These are phyloP conservation scores for Scaptomyza flava DNA, from an alignment of 2,888 invertebrate genomes.

Conservation along the genomic window DNA sequence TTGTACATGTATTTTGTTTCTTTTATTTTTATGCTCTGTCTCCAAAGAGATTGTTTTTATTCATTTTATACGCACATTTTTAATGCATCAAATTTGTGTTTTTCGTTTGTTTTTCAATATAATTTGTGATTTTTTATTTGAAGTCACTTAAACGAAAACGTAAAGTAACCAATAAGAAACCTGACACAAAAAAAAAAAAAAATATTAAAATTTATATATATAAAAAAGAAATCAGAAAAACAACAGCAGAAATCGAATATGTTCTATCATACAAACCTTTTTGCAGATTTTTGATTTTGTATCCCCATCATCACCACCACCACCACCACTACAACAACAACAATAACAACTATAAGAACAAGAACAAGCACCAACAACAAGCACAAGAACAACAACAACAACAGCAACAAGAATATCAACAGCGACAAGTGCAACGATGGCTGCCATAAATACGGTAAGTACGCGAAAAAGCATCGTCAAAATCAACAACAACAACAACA, in stretches of 20 bases:
- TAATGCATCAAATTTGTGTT: slow-evolving; percentile 61
- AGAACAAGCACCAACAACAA: slow-evolving; percentile 53
- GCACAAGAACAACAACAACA: slow-evolving; percentile 51
- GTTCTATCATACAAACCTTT: slow-evolving; percentile 76
- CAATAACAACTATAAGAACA: slow-evolving; percentile 62
- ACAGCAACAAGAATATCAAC: slow-evolving; percentile 63
- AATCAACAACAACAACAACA: slow-evolving; percentile 21
- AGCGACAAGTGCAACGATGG: slow-evolving; percentile 80
- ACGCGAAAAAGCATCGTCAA: slow-evolving; percentile 49
- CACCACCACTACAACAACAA: slow-evolving; percentile 71
- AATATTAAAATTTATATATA: slow-evolving; percentile 10
- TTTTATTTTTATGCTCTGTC: slow-evolving; percentile 28
- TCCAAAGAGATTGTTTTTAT: slow-evolving; percentile 16
- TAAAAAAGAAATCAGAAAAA: slow-evolving; percentile 23
- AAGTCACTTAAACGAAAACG: slow-evolving; percentile 24
- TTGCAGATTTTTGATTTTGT: slow-evolving; percentile 83
- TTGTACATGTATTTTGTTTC: slow-evolving; percentile 19
- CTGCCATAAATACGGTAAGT: slow-evolving; percentile 84
- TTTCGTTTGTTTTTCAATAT: slow-evolving; percentile 53
- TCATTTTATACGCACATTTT: slow-evolving; percentile 62
- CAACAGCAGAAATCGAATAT: slow-evolving; percentile 60
- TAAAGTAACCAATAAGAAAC: slow-evolving; percentile 19
- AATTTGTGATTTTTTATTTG: slow-evolving; percentile 29
- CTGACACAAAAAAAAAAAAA: slow-evolving; percentile 8
- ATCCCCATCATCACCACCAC: slow-evolving; percentile 79